Evolutionary conservation across 2,888 invertebrate genomes (phyloP).

Genomic region (Patella ulyssiponensis): DNA sequence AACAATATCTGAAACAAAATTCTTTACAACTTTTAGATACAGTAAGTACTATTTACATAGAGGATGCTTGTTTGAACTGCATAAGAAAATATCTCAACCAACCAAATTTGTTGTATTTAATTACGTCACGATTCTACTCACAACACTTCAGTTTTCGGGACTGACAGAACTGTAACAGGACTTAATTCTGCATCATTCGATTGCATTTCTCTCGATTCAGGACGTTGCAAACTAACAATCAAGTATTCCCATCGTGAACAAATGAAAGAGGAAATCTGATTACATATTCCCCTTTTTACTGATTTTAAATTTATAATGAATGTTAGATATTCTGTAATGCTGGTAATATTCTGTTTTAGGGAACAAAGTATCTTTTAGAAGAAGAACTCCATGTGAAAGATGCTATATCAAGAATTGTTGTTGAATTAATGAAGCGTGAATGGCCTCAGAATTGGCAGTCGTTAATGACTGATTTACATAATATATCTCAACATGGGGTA

Average conservation of each 20-base stretch:
- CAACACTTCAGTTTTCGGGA: no score
- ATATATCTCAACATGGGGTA: conserved; percentile 86
- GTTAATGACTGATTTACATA: conserved; percentile 85
- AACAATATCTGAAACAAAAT: conserved; percentile 86
- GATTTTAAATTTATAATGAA: neutral
- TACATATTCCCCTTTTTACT: neutral
- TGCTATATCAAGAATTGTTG: conserved; percentile 83
- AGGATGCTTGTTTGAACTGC: no score
- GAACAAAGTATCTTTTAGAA: conserved; percentile 82
- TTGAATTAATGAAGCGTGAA: conserved; percentile 96
- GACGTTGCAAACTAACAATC: no score
- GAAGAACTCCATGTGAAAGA: conserved; percentile 74
- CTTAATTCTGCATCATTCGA: no score
- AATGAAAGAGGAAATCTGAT: no score
- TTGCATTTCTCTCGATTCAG: no score
- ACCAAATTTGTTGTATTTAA: no score
- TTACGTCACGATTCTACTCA: no score
- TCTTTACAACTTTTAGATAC: conserved; percentile 58
- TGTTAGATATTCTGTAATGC: conserved; percentile 6
- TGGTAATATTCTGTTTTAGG: conserved; percentile 70
- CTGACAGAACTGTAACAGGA: no score
- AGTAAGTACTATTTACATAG: conserved; percentile 46
- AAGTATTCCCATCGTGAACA: no score
- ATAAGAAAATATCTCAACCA: no score
- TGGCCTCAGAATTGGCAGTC: conserved; percentile 98